phyloP scores from a whole-genome alignment of 2,113 vertebrate species.

The Empidonax alnorum region DNA sequence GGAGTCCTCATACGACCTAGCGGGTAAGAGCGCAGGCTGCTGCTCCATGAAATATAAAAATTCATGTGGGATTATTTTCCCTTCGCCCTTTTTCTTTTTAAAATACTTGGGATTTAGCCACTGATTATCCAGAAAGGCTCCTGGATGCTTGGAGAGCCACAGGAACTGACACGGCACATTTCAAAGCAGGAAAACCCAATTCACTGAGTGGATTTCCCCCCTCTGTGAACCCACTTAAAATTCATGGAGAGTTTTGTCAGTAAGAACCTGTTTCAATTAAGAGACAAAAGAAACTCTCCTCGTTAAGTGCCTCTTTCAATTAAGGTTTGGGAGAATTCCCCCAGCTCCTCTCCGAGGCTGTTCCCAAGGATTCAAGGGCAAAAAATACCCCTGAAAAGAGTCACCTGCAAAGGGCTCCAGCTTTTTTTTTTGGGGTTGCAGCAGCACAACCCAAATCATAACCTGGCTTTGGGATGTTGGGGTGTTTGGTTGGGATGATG shows the following conservation, averaged over 20 bases:
- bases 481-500: neutral
- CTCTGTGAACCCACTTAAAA: conserved; percentile 38
- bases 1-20: fast-evolving
- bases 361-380: conserved; percentile 9
- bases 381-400: neutral
- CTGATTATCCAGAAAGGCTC: neutral
- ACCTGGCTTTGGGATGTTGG: neutral
- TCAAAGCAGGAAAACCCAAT: conserved; percentile 21
- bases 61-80: neutral
- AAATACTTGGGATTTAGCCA: neutral
- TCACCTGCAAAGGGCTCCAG: neutral
- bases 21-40: neutral
- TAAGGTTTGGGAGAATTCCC: conserved; percentile 60
- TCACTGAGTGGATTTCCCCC: conserved; percentile 20
- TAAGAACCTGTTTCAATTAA: conserved; percentile 70
- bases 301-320: conserved; percentile 59
- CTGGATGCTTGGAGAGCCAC: neutral
- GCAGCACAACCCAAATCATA: fast-evolving
- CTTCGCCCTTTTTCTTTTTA: neutral
- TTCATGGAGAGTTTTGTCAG: conserved; percentile 64
- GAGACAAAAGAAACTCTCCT: conserved; percentile 61
- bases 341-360: neutral
- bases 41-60: neutral
- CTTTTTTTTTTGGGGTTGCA: neutral
- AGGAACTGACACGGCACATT: neutral